Evolutionary conservation across 2,888 invertebrate species (phyloP).

Genomic region (Vanessa cardui): DNA sequence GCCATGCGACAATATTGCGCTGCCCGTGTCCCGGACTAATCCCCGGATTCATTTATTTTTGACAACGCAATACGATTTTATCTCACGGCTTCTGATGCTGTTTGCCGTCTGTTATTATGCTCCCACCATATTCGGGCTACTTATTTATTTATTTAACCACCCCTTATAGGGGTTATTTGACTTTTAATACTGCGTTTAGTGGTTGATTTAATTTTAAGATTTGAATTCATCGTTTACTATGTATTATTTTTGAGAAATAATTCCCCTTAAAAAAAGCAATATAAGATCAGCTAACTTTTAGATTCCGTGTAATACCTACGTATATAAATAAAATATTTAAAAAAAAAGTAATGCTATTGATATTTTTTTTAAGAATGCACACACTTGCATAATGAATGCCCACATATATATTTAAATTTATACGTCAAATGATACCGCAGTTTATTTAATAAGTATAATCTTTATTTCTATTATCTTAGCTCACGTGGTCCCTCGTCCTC

Average conservation of each 20-base stretch:
- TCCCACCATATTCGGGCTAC: conserved; percentile 75
- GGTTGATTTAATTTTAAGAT: conserved; percentile 59
- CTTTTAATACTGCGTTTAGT: conserved; percentile 75
- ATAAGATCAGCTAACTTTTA: too few relatives aligned
- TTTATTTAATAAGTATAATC: neutral
- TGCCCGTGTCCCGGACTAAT: conserved; percentile 78
- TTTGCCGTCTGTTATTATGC: conserved; percentile 82
- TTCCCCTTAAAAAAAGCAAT: too few relatives aligned
- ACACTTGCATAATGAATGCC: too few relatives aligned
- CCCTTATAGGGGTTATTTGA: conserved; percentile 74
- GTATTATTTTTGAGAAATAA: neutral
- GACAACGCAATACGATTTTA: conserved; percentile 84
- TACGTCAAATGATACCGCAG: neutral
- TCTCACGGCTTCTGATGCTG: conserved; percentile 82
- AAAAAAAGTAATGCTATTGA: too few relatives aligned
- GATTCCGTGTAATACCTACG: too few relatives aligned
- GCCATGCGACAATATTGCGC: conserved; percentile 76
- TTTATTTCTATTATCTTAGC: conserved; percentile 33
- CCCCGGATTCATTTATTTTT: conserved; percentile 83
- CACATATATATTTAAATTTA: neutral
- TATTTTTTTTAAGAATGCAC: too few relatives aligned
- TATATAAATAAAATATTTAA: too few relatives aligned
- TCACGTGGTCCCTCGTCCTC: conserved; percentile 46
- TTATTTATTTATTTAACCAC: conserved; percentile 79
- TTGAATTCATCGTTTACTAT: conserved; percentile 19